phyloP scores from a whole-genome alignment of 2,888 invertebrate species.

The Panopea generosa region DNA sequence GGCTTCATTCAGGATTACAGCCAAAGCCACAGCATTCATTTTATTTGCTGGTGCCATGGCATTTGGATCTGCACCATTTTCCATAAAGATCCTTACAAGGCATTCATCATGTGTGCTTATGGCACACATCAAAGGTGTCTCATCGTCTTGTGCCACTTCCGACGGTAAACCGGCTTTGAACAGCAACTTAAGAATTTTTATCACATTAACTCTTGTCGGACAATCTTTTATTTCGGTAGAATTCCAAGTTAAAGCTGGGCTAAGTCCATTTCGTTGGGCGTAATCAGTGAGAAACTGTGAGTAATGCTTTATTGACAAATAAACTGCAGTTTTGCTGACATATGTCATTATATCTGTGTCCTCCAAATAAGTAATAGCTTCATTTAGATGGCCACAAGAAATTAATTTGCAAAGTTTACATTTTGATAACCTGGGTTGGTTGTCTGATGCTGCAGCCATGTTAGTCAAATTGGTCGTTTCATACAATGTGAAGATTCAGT shows the following conservation, averaged over 20 bases:
- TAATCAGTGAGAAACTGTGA: conserved; percentile 24
- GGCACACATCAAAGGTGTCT: conserved; percentile 63
- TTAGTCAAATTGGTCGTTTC: too few relatives aligned
- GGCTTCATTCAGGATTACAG: conserved; percentile 67
- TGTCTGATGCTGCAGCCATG: too few relatives aligned
- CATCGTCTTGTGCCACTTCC: conserved; percentile 36
- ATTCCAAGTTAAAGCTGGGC: conserved; percentile 51
- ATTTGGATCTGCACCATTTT: conserved; percentile 67
- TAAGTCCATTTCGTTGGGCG: conserved; percentile 21
- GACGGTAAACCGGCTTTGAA: conserved; percentile 50
- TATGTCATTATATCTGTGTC: too few relatives aligned
- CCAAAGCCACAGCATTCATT: conserved; percentile 67
- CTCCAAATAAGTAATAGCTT: too few relatives aligned
- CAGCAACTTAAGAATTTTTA: conserved; percentile 42
- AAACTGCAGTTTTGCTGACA: conserved; percentile 25
- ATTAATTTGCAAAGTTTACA: too few relatives aligned
- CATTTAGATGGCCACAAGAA: too few relatives aligned
- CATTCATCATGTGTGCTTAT: conserved; percentile 64
- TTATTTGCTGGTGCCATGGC: conserved; percentile 42
- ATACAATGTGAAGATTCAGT: too few relatives aligned
- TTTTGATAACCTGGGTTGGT: too few relatives aligned
- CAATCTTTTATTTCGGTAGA: conserved; percentile 24
- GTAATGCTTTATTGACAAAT: conserved; percentile 46
- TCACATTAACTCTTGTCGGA: conserved; percentile 26
- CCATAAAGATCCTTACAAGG: conserved; percentile 55